These are phyloP conservation scores for Chaetorhynchus papuensis DNA, from an alignment of 2,113 vertebrate genomes.

Conservation along the genomic window DNA sequence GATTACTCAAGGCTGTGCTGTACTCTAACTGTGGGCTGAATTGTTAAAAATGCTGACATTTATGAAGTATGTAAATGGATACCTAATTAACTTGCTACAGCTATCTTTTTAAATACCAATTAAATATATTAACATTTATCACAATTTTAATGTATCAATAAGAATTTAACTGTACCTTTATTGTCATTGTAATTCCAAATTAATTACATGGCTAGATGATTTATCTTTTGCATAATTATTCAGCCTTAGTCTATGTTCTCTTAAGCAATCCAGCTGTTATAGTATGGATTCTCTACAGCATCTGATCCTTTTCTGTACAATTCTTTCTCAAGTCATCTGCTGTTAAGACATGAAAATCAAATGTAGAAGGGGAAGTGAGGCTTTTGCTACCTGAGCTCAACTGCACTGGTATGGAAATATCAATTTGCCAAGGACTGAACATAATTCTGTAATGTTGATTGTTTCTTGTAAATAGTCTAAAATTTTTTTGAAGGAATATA, in stretches of 20 bases:
- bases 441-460: not conserved
- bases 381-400: not conserved
- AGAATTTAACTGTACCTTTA: constrained; percentile 68
- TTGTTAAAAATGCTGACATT: constrained; percentile 56
- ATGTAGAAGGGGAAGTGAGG: not conserved
- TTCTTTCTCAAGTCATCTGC: not conserved
- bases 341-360: not conserved
- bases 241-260: not conserved
- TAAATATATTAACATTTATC: constrained; percentile 64
- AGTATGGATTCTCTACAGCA: not conserved
- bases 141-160: constrained; percentile 62
- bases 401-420: not conserved
- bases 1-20: not conserved
- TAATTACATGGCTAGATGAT: constrained; percentile 58
- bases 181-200: constrained; percentile 62
- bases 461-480: not conserved
- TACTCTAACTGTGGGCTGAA: constrained; percentile 15
- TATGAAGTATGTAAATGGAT: constrained; percentile 59
- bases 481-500: not conserved
- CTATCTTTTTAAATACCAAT: constrained; percentile 69
- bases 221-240: constrained; percentile 62
- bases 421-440: not conserved
- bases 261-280: constrained; percentile 14
- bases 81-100: constrained; percentile 63
- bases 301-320: not conserved